These are phyloP conservation scores for Procavia capensis DNA, from an alignment of 2,113 vertebrate species.

Conservation along the genomic window DNA sequence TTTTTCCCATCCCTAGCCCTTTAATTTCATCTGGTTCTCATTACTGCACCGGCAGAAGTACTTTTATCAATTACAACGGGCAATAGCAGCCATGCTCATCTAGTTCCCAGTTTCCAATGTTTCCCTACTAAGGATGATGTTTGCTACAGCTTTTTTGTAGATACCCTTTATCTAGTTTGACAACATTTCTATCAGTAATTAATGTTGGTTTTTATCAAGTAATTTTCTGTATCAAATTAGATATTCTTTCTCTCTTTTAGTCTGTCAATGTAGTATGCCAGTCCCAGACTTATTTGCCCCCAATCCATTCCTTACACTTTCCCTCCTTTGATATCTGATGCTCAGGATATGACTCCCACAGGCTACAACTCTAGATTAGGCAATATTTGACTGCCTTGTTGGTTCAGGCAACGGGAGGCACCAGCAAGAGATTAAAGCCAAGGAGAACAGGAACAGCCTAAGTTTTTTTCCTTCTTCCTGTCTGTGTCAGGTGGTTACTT, in stretches of 20 bases:
- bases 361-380: background rate
- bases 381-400: background rate
- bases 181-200: background rate
- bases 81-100: background rate
- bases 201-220: background rate
- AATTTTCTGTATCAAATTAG: background rate
- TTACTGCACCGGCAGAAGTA: background rate
- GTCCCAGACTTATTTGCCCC: background rate
- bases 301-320: background rate
- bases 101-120: background rate
- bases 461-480: background rate
- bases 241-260: background rate
- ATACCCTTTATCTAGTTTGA: background rate
- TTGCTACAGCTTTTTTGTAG: background rate
- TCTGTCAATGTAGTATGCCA: background rate
- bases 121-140: background rate
- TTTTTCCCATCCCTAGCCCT: background rate
- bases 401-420: background rate
- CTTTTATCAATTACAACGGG: background rate
- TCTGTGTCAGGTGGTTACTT: background rate
- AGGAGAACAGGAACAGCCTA: background rate
- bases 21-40: background rate
- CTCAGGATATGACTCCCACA: background rate
- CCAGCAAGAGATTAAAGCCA: background rate
- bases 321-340: background rate